A percentile compares a stretch with the other conserved stretches of the same genome.
Evolutionary conservation across 2,797 vertebrate species (phyloP).

Genomic region (Sebastolobus altivelis): DNA sequence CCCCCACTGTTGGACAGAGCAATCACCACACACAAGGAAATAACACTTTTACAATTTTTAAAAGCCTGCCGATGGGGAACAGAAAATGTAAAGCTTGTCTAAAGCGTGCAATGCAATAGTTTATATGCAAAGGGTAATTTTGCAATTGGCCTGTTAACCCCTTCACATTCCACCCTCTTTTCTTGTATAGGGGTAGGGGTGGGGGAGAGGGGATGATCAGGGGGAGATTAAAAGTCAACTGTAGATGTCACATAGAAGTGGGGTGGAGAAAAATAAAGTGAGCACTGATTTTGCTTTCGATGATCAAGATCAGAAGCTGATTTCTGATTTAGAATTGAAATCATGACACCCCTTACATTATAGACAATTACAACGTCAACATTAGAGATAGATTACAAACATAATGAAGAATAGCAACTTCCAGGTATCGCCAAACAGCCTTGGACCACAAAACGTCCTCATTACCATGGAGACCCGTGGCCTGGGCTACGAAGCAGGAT

Average conservation of each 20-base stretch:
- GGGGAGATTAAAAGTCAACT: too few relatives aligned
- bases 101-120: neutral
- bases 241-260: too few relatives aligned
- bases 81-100: neutral
- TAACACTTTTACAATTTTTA: neutral
- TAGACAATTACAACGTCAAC: neutral
- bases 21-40: neutral
- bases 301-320: too few relatives aligned
- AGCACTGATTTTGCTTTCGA: too few relatives aligned
- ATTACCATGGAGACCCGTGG: neutral
- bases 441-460: neutral
- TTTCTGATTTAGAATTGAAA: too few relatives aligned
- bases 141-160: neutral
- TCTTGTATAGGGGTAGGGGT: too few relatives aligned
- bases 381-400: neutral
- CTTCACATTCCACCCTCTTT: too few relatives aligned
- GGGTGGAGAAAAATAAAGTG: too few relatives aligned
- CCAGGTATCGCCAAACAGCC: too few relatives aligned
- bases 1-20: neutral
- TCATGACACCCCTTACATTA: too few relatives aligned
- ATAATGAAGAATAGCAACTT: neutral
- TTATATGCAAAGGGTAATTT: neutral
- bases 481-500: accelerated
- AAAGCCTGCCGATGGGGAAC: neutral
- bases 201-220: too few relatives aligned